Evolutionary conservation across 2,113 vertebrate genomes (phyloP), one percentile per base, ranked within the genome.

Genomic region (Circaetus gallicus): DNA sequence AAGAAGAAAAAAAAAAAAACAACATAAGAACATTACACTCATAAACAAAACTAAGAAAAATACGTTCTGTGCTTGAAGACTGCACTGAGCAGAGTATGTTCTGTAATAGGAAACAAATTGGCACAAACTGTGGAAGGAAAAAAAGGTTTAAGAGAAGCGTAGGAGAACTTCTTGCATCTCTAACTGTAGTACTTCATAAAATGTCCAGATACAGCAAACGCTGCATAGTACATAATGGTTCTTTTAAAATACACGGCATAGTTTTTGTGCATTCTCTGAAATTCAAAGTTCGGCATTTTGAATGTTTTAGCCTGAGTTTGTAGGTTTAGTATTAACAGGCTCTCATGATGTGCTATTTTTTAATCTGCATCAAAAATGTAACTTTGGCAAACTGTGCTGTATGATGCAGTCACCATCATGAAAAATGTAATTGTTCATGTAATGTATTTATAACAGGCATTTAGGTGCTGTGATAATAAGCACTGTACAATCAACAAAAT

Each of bases 401-500:
- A 20, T 65, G 82, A 47, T 89, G 82, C 62, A 89, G 89, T 65
- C 62, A 49, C 65, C 86, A 14, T 78, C 70, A 13, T n/a, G 84
- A 29, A 21, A 59, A 94, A 62, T 88, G 66, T 77, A 81, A 91
- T 81, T 95, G 89, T 86, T 94, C 74, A 1, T 73, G 66, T 70
- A 80, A 91, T 62, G 49, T 56, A 71, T 76, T 93, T 95, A 25
- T 9, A 95, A 66, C 78, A 73, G 76, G 84, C 93, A 28, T 92
- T 96, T 85, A 82, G 82, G 91, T 88, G 93, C 95, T 96, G 95
- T 81, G 96, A 77, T 97, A 95, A 97, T 96, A 61, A 96, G 93
- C 94, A 86, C 74, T 66, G 93, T 97, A 61, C 96, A 63, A 12
- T 77, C 89, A 84, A 7, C 61, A 70, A 13, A 74, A 59, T 50